phyloP scores from a whole-genome alignment of 2,113 vertebrate species.

The Beaufortia kweichowensis region DNA sequence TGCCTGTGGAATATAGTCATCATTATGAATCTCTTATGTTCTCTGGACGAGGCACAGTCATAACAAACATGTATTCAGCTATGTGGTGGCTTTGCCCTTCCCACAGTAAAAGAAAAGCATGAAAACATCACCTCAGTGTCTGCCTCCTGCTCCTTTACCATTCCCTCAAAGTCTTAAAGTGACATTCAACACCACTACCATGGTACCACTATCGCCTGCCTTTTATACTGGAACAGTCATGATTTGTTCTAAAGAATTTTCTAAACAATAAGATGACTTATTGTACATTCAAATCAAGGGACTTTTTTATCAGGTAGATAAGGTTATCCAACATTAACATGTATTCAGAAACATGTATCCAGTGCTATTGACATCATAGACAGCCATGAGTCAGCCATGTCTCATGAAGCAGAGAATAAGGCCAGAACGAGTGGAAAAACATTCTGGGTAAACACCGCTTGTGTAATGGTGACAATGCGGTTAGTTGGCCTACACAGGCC shows the following conservation, averaged over 20 bases:
- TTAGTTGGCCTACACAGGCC: constrained; percentile 18
- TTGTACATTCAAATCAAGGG: neutral
- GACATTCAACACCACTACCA: constrained; percentile 7
- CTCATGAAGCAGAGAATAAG: constrained; percentile 42
- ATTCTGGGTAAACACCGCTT: constrained; percentile 52
- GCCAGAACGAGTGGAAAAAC: constrained; percentile 35
- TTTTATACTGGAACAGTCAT: neutral
- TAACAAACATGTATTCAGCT: constrained; percentile 42
- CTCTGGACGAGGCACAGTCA: constrained; percentile 28
- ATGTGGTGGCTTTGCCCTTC: constrained; percentile 33
- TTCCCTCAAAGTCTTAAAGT: constrained; percentile 34
- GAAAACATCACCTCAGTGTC: constrained; percentile 32
- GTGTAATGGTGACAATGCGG: constrained; percentile 29
- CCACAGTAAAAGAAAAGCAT: constrained; percentile 32
- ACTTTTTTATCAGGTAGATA: neutral
- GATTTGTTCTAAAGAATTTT: no score
- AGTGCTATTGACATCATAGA: constrained; percentile 35
- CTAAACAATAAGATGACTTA: no score
- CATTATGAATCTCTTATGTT: constrained; percentile 29
- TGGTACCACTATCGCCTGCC: neutral
- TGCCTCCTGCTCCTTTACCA: neutral
- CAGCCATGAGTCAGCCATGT: neutral
- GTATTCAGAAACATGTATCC: neutral
- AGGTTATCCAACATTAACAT: constrained; percentile 2
- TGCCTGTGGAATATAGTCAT: constrained; percentile 55